phyloP scores from a whole-genome alignment of 2,888 invertebrate genomes.

The Magallana nippona region DNA sequence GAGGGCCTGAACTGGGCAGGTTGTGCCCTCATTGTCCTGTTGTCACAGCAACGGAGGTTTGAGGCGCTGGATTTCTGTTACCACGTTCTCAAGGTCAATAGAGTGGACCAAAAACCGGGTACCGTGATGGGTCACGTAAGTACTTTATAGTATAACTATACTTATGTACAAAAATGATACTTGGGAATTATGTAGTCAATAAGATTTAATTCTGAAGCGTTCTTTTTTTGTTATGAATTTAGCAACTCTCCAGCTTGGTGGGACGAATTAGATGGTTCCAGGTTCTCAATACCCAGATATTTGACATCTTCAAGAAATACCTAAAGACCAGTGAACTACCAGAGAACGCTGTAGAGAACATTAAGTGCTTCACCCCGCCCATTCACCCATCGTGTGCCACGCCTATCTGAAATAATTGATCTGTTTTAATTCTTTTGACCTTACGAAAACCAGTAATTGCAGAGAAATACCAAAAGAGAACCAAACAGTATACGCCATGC shows the following conservation, averaged over 20 bases:
- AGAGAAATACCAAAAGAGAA: too few relatives aligned
- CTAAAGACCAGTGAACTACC: constrained; percentile 88
- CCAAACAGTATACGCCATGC: too few relatives aligned
- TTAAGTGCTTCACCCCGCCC: constrained; percentile 97
- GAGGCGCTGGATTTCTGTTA: constrained; percentile 99
- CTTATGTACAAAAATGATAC: neutral
- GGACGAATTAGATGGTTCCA: constrained; percentile 98
- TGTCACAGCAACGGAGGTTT: constrained; percentile 97
- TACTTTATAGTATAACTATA: too few relatives aligned
- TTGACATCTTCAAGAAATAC: constrained; percentile 96
- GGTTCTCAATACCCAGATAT: constrained; percentile 98
- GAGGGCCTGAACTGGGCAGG: constrained; percentile 99
- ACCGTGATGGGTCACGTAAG: constrained; percentile 96
- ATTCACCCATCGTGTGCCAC: constrained; percentile 81
- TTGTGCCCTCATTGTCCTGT: constrained; percentile 95
- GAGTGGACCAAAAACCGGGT: constrained; percentile 97
- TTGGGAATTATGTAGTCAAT: too few relatives aligned
- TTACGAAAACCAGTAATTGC: too few relatives aligned
- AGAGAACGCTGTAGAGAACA: constrained; percentile 93
- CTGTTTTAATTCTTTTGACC: too few relatives aligned
- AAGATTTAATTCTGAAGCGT: neutral
- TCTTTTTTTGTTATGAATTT: neutral
- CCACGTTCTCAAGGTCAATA: constrained; percentile 96
- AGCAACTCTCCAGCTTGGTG: constrained; percentile 92
- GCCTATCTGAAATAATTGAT: constrained; percentile 56